Evolutionary conservation across 2,797 vertebrate species (phyloP), one percentile per base, ranked within the genome.

Genomic region (Channa striata): DNA sequence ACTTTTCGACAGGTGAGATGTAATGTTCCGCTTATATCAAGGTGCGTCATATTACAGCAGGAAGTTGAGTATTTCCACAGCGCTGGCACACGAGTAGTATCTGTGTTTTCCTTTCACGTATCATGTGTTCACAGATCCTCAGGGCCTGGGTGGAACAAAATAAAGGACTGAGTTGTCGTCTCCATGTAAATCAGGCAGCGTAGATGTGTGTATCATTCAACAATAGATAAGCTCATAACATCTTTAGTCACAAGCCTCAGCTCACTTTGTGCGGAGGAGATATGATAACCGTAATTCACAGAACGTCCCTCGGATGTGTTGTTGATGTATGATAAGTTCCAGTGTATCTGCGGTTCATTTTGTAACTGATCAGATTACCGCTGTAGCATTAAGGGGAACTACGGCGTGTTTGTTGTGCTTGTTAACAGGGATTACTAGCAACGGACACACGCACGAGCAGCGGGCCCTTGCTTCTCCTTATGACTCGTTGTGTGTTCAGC

Each of bases 51-150:
- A 4, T 30, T 30, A 3, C 21, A 37, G 17, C 42, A 56, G 20
- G 19, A 43, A 57, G 49, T 36, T 2, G 13, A 12, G 50, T 30
- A 48, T 61, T 70, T 68, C 54, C 43, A 47, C 39, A 30, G 19
- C 13, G 11, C 8, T 19, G 25, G 20, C 7, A 6, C 16, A 21
- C 10, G n/a, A 42, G 20, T 16, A 20, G 16, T 10, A 49, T 68
- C 56, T 13, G 19, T 43, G 20, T 72, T 76, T 68, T 39, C 43
- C n/a, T 49, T 57, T 30, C 39, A 47, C 48, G 40, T 58, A 46
- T 68, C 13, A 10, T 25, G 21, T 2, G 6, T 2, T 58, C 10
- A 37, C 19, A 16, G 19, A 62, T 33, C 50, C 52, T 39, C 10
- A 11, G 33, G n/a, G 11, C 25, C 6, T 68, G 33, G 56, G 48